A percentile compares a stretch with the other conserved stretches of the same genome.
Evolutionary conservation across 2,888 invertebrate species (phyloP).

Genomic region (Sesia bembeciformis): DNA sequence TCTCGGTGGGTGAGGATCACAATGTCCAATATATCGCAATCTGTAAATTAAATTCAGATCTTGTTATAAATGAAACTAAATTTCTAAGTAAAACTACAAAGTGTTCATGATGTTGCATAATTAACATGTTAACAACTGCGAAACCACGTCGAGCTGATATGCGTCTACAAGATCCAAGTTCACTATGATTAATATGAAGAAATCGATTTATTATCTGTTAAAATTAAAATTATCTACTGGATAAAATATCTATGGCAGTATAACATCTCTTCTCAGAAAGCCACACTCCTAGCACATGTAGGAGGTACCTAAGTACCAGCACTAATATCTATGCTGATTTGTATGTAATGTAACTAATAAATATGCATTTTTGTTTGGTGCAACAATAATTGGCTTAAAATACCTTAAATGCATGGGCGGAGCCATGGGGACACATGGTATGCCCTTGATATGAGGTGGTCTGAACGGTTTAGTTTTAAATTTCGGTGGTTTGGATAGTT

Average conservation of each 20-base stretch:
- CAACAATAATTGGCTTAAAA: neutral
- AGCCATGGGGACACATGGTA: constrained; percentile 49
- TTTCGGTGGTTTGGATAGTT: constrained; percentile 22
- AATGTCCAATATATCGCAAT: constrained; percentile 52
- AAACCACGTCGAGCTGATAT: neutral
- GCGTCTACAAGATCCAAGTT: too few species aligned
- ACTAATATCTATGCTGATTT: neutral
- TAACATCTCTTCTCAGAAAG: too few species aligned
- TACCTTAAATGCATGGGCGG: constrained; percentile 63
- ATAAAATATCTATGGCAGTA: too few species aligned
- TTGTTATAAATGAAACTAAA: neutral
- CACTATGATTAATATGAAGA: too few species aligned
- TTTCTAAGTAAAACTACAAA: neutral
- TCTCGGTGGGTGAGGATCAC: constrained; percentile 29
- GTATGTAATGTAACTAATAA: neutral
- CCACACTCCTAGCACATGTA: too few species aligned
- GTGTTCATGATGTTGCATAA: neutral
- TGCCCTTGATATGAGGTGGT: constrained; percentile 41
- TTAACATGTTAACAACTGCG: neutral
- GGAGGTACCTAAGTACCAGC: neutral
- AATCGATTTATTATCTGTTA: too few species aligned
- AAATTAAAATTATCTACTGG: too few species aligned
- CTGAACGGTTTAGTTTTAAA: constrained; percentile 44
- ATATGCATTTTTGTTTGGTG: neutral
- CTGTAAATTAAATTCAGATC: constrained; percentile 24